These are phyloP conservation scores for Thymelicus lineola DNA, from an alignment of 2,888 invertebrate species.

Conservation along the genomic window DNA sequence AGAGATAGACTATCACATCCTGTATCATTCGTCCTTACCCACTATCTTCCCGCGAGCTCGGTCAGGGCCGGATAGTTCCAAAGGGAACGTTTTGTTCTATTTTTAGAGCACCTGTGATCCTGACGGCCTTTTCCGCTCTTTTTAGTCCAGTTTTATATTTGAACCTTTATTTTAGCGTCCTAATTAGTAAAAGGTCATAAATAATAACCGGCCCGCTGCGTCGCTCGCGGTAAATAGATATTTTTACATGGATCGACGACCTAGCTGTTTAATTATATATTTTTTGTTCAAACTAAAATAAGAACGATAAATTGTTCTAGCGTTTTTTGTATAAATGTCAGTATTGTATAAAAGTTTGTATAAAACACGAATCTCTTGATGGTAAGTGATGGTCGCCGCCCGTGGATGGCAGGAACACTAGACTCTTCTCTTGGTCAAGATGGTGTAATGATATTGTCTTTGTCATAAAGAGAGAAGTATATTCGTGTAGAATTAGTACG, in stretches of 20 bases:
- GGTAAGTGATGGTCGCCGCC: no score
- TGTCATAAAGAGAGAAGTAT: no score
- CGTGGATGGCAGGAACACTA: no score
- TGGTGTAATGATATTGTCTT: no score
- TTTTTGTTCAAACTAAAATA: no score
- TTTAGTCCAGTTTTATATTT: slow-evolving; percentile 45
- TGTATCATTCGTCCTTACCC: slow-evolving; percentile 47
- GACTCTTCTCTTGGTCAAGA: no score
- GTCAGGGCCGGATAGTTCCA: slow-evolving; percentile 69
- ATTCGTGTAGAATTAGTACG: no score
- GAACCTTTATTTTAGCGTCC: slow-evolving; percentile 42
- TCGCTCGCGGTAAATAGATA: slow-evolving; percentile 9
- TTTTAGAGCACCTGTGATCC: slow-evolving; percentile 62
- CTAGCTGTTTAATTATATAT: neutral
- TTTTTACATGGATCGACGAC: slow-evolving; percentile 17
- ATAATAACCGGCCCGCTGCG: slow-evolving; percentile 27
- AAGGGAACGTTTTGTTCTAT: slow-evolving; percentile 61
- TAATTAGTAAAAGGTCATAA: slow-evolving; percentile 42
- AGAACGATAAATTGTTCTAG: no score
- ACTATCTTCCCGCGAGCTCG: slow-evolving; percentile 45
- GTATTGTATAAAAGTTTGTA: no score
- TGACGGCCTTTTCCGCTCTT: slow-evolving; percentile 50
- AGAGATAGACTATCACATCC: slow-evolving; percentile 24
- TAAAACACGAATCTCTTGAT: no score
- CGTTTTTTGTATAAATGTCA: no score